Evolutionary conservation across 2,888 invertebrate genomes (phyloP).

Genomic region (Eupithecia subumbrata): DNA sequence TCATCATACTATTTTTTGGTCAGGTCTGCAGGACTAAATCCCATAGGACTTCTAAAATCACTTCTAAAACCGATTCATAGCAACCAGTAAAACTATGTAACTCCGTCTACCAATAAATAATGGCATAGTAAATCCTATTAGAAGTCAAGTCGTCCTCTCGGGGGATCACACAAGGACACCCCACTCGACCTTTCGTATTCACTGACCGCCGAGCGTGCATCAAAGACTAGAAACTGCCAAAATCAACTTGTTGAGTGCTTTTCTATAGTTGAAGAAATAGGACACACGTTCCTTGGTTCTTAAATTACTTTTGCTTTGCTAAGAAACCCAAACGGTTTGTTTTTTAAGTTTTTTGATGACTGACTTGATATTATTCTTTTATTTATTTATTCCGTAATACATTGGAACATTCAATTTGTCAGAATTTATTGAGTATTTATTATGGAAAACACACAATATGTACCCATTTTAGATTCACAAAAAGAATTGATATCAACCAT

Average conservation of each 20-base stretch:
- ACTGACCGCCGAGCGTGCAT: slow-evolving; percentile 7
- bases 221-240: slow-evolving; percentile 14
- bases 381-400: too few species aligned
- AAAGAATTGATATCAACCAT: too few species aligned
- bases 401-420: too few species aligned
- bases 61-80: not conserved
- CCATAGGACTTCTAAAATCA: not conserved
- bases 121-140: slow-evolving; percentile 1
- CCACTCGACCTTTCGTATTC: slow-evolving; percentile 4
- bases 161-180: slow-evolving; percentile 6
- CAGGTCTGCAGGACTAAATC: not conserved
- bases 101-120: not conserved
- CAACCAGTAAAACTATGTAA: not conserved
- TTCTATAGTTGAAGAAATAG: not conserved
- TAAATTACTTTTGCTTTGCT: not conserved
- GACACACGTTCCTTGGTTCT: not conserved
- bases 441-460: too few species aligned
- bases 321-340: not conserved
- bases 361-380: too few species aligned
- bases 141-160: slow-evolving; percentile 9
- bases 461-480: too few species aligned
- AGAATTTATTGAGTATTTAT: too few species aligned
- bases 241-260: not conserved
- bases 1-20: too few species aligned
- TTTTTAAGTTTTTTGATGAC: not conserved